Percentiles rank a stretch among this genome's conserved stretches.
Conservation (phyloP, 1,140 invertebrate species). For the Dryas iulia region DNA sequence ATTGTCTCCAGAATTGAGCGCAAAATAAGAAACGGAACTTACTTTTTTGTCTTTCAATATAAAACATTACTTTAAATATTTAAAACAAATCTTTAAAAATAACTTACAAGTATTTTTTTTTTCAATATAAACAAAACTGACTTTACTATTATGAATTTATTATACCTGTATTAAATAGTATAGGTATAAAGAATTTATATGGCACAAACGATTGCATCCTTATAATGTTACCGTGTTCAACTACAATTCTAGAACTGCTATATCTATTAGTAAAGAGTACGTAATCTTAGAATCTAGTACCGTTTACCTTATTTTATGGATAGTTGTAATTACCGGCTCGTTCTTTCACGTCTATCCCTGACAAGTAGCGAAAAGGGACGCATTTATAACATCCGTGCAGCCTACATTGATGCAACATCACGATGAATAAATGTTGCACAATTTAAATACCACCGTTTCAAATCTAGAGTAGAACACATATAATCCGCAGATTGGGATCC, state of each 20-base stretch:
- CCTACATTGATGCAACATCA: conserved; percentile 48
- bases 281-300: conserved; percentile 27
- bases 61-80: neutral
- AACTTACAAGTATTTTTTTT: neutral
- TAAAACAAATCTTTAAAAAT: neutral
- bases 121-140: neutral
- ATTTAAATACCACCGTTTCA: conserved; percentile 46
- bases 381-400: conserved; percentile 62
- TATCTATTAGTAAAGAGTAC: conserved; percentile 30
- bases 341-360: conserved; percentile 48
- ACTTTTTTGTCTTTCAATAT: too few relatives aligned
- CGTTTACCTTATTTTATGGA: conserved; percentile 28
- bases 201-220: neutral
- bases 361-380: conserved; percentile 59
- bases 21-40: too few relatives aligned
- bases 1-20: too few relatives aligned
- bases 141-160: too few relatives aligned
- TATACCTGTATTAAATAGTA: too few relatives aligned
- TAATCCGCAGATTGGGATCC: neutral
- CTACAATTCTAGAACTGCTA: conserved; percentile 31
- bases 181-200: neutral
- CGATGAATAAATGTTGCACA: conserved; percentile 55
- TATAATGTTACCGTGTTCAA: conserved; percentile 24
- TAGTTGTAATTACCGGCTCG: conserved; percentile 48
- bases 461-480: neutral